These are phyloP conservation scores for Xiphorhynchus elegans DNA, from an alignment of 2,113 vertebrate genomes.

Conservation along the genomic window DNA sequence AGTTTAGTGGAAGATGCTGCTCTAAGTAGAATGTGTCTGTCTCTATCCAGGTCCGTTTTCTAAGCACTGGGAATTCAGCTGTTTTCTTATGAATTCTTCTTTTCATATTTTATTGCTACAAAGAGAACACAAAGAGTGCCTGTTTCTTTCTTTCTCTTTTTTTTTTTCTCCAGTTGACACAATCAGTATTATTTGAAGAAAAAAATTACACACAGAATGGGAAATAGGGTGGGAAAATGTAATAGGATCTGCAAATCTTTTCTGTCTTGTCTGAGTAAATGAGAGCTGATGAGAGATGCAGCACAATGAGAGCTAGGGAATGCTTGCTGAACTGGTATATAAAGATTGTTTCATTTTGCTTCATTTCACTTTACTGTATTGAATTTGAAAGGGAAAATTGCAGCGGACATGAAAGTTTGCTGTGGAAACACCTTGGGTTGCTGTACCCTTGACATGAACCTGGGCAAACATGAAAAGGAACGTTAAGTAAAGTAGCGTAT, in stretches of 20 bases:
- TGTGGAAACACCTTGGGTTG: conserved; percentile 20
- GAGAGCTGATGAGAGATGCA: conserved; percentile 68
- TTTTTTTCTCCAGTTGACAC: conserved; percentile 22
- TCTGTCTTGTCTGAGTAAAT: conserved; percentile 72
- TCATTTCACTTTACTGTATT: conserved; percentile 58
- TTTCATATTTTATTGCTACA: conserved; percentile 44
- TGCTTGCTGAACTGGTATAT: conserved; percentile 59
- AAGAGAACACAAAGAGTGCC: conserved; percentile 40
- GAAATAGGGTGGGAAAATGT: conserved; percentile 63
- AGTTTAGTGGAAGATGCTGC: neutral
- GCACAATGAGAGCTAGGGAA: conserved; percentile 60
- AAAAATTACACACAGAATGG: conserved; percentile 56
- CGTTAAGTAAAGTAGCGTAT: conserved; percentile 15
- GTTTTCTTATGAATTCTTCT: conserved; percentile 34
- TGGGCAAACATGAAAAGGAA: conserved; percentile 43
- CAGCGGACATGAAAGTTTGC: conserved; percentile 41
- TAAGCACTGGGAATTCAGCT: conserved; percentile 44
- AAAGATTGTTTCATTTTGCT: conserved; percentile 66
- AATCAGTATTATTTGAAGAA: conserved; percentile 63
- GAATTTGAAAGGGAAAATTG: conserved; percentile 63
- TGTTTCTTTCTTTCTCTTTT: conserved; percentile 4
- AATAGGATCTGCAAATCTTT: conserved; percentile 71
- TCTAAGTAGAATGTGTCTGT: neutral
- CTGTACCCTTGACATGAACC: conserved; percentile 30
- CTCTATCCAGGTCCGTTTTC: conserved; percentile 14